Conservation (phyloP, 2,888 invertebrate genomes). For the Temnothorax ravouxi region DNA sequence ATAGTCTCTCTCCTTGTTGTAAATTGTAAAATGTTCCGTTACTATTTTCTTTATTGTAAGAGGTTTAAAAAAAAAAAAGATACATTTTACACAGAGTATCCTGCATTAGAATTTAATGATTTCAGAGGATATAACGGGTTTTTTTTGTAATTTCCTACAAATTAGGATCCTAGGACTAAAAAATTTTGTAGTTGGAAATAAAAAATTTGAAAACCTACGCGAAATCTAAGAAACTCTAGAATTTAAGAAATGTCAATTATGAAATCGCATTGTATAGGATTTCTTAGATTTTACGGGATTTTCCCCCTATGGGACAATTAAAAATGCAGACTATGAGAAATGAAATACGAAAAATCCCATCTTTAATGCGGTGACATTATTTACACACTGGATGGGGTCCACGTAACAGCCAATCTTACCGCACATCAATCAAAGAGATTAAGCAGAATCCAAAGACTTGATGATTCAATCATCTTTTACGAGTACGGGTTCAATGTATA, state of each 20-base stretch:
- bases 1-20: constrained; percentile 28
- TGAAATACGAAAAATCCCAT: no score
- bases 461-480: no score
- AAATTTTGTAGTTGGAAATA: neutral
- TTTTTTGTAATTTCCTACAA: neutral
- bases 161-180: neutral
- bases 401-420: no score
- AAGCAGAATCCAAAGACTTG: no score
- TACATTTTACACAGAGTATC: neutral
- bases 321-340: neutral
- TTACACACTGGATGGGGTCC: no score
- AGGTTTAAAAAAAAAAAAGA: neutral
- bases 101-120: neutral
- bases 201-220: no score
- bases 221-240: no score
- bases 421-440: no score
- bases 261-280: no score
- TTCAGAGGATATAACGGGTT: neutral
- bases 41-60: neutral
- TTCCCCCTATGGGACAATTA: neutral
- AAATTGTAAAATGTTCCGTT: neutral
- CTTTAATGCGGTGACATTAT: no score
- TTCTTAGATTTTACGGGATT: no score
- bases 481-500: neutral
- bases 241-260: no score